A percentile compares a stretch with the other conserved stretches of the same genome.
phyloP scores from a whole-genome alignment of 2,888 invertebrate genomes.

The Tachystola acroxantha region DNA sequence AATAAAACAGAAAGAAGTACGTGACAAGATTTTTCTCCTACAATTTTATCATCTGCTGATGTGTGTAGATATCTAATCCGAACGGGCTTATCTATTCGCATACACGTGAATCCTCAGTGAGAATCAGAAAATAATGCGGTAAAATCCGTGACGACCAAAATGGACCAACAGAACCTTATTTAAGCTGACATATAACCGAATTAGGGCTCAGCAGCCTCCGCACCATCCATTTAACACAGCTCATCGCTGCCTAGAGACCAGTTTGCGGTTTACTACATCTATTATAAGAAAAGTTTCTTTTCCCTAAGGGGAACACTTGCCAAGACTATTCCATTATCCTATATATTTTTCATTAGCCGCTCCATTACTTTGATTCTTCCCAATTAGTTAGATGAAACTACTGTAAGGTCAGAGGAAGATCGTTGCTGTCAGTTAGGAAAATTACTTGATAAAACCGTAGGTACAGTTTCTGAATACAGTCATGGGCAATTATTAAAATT shows the following conservation, averaged over 20 bases:
- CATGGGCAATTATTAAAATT: too few relatives aligned
- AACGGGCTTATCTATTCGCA: too few relatives aligned
- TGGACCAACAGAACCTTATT: neutral
- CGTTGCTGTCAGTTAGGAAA: neutral
- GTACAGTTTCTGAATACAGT: too few relatives aligned
- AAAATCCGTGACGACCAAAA: slow-evolving; percentile 7
- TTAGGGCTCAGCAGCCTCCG: slow-evolving; percentile 34
- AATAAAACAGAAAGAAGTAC: too few relatives aligned
- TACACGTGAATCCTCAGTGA: neutral
- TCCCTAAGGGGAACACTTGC: slow-evolving; percentile 18
- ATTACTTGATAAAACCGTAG: neutral
- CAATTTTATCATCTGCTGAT: too few relatives aligned
- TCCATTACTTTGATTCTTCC: slow-evolving; percentile 5
- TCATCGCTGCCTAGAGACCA: slow-evolving; percentile 38
- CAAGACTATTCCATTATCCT: slow-evolving; percentile 13
- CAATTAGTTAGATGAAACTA: neutral
- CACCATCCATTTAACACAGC: slow-evolving; percentile 37
- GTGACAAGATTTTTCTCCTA: too few relatives aligned
- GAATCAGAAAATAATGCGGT: slow-evolving; percentile 7
- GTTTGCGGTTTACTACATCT: slow-evolving; percentile 35
- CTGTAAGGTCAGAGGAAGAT: neutral
- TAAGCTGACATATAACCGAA: slow-evolving; percentile 29
- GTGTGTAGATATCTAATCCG: too few relatives aligned
- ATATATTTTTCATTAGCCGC: slow-evolving; percentile 14
- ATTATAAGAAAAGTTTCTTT: slow-evolving; percentile 44